These are phyloP conservation scores for Poecile atricapillus DNA, from an alignment of 2,113 vertebrate species.

Conservation along the genomic window DNA sequence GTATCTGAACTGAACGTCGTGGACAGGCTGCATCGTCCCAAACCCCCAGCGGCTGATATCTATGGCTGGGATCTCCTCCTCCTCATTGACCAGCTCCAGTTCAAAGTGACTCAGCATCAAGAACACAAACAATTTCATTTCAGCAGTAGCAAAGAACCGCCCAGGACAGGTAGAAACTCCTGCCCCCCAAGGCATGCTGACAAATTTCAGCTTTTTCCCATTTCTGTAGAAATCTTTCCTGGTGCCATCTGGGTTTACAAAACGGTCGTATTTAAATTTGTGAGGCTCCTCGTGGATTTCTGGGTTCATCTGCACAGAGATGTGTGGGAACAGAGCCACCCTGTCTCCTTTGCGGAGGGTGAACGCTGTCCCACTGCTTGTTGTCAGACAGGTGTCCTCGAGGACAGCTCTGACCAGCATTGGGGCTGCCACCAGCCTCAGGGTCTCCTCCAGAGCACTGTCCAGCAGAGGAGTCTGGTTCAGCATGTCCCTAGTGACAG, in stretches of 20 bases:
- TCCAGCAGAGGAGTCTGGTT: constrained; percentile 80
- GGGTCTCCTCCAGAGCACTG: constrained; percentile 87
- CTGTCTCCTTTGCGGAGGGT: constrained; percentile 80
- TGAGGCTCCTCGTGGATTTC: constrained; percentile 84
- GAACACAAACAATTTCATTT: constrained; percentile 89
- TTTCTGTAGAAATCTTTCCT: constrained; percentile 87
- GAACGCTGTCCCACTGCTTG: constrained; percentile 69
- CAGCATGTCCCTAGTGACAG: constrained; percentile 64
- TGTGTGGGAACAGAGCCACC: constrained; percentile 83
- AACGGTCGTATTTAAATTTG: constrained; percentile 83
- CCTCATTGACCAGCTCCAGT: constrained; percentile 78
- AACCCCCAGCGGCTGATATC: constrained; percentile 84
- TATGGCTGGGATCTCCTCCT: constrained; percentile 74
- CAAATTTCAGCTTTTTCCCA: constrained; percentile 84
- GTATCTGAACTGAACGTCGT: constrained; percentile 80
- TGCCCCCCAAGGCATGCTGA: constrained; percentile 90
- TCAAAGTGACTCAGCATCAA: constrained; percentile 87
- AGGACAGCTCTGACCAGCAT: constrained; percentile 78
- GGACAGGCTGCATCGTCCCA: constrained; percentile 80
- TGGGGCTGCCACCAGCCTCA: constrained; percentile 78
- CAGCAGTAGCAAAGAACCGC: constrained; percentile 84
- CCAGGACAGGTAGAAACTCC: constrained; percentile 87
- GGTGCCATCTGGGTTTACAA: constrained; percentile 78
- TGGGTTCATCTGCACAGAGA: constrained; percentile 81
- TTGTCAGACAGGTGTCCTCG: constrained; percentile 72